Base-by-base conservation (phyloP, 2,113 vertebrate genomes). In the Saguinus imperator region DNA sequence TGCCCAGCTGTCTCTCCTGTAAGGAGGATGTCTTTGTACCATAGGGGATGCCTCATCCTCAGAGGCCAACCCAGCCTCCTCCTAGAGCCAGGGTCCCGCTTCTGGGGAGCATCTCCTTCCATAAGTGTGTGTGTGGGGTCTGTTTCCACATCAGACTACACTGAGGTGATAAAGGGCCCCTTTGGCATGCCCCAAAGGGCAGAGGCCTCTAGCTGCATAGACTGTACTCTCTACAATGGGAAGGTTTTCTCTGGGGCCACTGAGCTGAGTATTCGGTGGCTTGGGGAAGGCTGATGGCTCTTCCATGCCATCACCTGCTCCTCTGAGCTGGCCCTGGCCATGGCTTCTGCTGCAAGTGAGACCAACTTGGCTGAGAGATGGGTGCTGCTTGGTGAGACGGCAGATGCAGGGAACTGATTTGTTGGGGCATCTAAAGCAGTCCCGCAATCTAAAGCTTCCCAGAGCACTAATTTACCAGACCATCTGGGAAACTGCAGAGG, bases 211-310 rank as follows among this genome's bases (percentile, higher is more conserved):
- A 18, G n/a, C 29, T 87, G 37, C 37, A 8, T 75, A 43, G 68
- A 13, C 13, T 6, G 12, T 77, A 32, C 21, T 43, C 66, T 29
- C 25, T 70, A 58, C 18, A 58, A 13, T 48, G 25, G 13, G 12
- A 45, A 25, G n/a, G 17, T n/a, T 72, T 68, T 80, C 82, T 75
- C 32, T 29, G 35, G 48, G 40, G 50, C 23, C 1, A 0, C 70
- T 40, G 25, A 58, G 16, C 50, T 18, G 64, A 32, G 40, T 0
- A 32, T 27, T 17, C 40, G 0, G 18, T 0, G 0, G n/a, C 52
- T 32, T 5, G 3, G 32, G 52, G 72, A n/a, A 43, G 7, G 55
- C 66, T 37, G 35, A 82, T 11, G 45, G 29, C 37, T 91, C 37
- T 55, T 66, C 18, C 21, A 48, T 1, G 35, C 35, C 11, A 1